These are phyloP conservation scores for Podarcis lilfordi DNA, from an alignment of 2,797 vertebrate genomes.

Conservation along the genomic window DNA sequence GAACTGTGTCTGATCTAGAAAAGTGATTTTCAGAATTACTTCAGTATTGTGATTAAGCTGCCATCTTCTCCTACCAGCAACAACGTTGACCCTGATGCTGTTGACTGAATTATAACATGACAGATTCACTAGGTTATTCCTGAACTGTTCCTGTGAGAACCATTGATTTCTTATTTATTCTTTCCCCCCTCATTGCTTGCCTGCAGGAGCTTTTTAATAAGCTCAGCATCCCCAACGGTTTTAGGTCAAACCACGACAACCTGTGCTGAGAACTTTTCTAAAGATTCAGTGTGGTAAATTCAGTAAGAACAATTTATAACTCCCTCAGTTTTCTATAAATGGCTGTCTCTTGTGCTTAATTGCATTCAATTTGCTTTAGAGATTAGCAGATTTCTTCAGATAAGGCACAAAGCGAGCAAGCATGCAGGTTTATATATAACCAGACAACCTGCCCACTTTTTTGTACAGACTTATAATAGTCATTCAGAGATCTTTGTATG, in stretches of 20 bases:
- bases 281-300: constrained; percentile 54
- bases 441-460: neutral
- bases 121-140: constrained; percentile 50
- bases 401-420: neutral
- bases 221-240: constrained; percentile 26
- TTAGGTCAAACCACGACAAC: constrained; percentile 51
- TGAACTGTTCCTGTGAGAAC: constrained; percentile 53
- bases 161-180: constrained; percentile 59
- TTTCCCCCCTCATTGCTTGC: neutral
- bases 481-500: neutral
- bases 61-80: constrained; percentile 17
- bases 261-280: constrained; percentile 27
- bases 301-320: constrained; percentile 55
- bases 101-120: constrained; percentile 51
- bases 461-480: neutral
- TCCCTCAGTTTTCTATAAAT: constrained; percentile 51
- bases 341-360: constrained; percentile 40
- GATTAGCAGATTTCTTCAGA: constrained; percentile 37
- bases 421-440: neutral
- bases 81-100: neutral
- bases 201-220: constrained; percentile 24
- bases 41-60: constrained; percentile 40
- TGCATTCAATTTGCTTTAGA: constrained; percentile 28
- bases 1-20: constrained; percentile 28
- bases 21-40: constrained; percentile 29